Percentiles rank a stretch among this genome's conserved stretches.
Conservation (phyloP, 2,888 invertebrate species). For the Anoplius nigerrimus region DNA sequence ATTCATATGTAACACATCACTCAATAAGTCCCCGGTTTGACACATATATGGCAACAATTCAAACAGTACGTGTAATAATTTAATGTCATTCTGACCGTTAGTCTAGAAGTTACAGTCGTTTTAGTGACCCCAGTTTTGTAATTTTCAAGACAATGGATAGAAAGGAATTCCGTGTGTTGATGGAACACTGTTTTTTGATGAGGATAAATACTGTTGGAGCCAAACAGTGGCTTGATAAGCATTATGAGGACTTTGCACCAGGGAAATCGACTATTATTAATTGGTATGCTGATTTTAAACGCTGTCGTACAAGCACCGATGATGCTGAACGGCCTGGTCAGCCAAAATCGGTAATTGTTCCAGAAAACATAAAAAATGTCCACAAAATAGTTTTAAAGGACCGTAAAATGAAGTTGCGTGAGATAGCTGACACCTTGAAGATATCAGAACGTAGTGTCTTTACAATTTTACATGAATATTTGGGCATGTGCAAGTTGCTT, state of each 20-base stretch:
- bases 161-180: conserved; percentile 15
- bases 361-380: conserved; percentile 2
- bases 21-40: no score
- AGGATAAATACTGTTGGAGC: conserved; percentile 10
- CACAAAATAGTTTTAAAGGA: conserved; percentile 3
- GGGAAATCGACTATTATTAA: neutral
- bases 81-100: conserved; percentile 6
- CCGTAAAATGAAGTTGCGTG: conserved; percentile 13
- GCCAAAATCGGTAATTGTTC: conserved; percentile 1
- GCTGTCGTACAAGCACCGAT: neutral
- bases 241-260: conserved; percentile 9
- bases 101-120: conserved; percentile 10
- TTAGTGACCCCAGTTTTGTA: conserved; percentile 16
- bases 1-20: no score
- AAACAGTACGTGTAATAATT: conserved; percentile 17
- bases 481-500: conserved; percentile 16
- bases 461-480: conserved; percentile 22
- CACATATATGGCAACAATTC: no score
- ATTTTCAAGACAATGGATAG: conserved; percentile 11
- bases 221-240: conserved; percentile 8
- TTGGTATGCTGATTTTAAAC: conserved; percentile 8
- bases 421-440: conserved; percentile 19
- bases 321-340: conserved; percentile 10
- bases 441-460: conserved; percentile 18
- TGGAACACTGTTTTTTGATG: conserved; percentile 22